Evolutionary conservation across 2,797 vertebrate species (phyloP).

Genomic region (Notolabrus celidotus): DNA sequence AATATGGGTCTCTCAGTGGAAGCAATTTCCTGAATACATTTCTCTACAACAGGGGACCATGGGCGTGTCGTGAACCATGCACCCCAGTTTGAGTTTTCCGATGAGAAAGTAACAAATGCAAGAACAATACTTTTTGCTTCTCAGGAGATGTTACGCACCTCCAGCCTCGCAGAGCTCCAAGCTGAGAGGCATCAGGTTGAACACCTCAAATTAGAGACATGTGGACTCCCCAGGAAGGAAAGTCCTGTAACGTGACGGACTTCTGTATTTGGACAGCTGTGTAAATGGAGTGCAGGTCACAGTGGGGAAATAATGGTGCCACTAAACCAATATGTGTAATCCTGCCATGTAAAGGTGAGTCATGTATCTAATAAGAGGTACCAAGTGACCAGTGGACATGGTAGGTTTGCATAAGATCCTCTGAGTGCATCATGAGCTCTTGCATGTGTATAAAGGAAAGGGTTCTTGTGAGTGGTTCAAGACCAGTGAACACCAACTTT

Average conservation of each 20-base stretch:
- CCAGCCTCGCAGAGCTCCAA: neutral
- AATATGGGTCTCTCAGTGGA: constrained; percentile 39
- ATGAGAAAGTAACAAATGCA: constrained; percentile 56
- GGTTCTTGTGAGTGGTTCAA: constrained; percentile 1
- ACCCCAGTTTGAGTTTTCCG: constrained; percentile 31
- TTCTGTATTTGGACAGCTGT: constrained; percentile 81
- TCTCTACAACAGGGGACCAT: constrained; percentile 52
- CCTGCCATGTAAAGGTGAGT: constrained; percentile 43
- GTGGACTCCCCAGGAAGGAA: constrained; percentile 43
- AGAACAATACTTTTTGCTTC: neutral
- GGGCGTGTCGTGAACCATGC: constrained; percentile 45
- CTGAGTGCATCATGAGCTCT: constrained; percentile 19
- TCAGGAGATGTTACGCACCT: neutral
- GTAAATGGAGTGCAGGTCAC: constrained; percentile 58
- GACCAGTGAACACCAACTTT: neutral
- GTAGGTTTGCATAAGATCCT: constrained; percentile 43
- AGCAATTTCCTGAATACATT: constrained; percentile 70
- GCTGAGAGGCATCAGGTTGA: constrained; percentile 43
- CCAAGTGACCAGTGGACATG: constrained; percentile 30
- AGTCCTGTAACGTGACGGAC: constrained; percentile 60
- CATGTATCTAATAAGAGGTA: constrained; percentile 61
- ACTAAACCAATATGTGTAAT: constrained; percentile 54
- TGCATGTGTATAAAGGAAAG: constrained; percentile 2
- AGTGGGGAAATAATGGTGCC: constrained; percentile 58
- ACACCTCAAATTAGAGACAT: constrained; percentile 35